These are phyloP conservation scores for Hemithea aestivaria DNA, from an alignment of 2,888 invertebrate species.

Conservation along the genomic window DNA sequence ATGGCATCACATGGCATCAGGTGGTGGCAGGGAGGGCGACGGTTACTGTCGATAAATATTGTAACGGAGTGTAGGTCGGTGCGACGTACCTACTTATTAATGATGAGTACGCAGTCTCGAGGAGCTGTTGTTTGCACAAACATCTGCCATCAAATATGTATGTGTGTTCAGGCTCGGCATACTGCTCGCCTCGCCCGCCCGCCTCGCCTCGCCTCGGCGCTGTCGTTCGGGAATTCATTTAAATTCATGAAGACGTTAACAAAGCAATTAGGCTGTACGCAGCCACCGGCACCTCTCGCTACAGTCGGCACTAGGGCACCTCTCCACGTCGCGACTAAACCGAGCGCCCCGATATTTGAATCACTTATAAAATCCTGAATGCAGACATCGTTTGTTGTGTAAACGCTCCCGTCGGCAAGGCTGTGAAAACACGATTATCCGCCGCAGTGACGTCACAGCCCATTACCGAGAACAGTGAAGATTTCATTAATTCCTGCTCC, in stretches of 20 bases:
- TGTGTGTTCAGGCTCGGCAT: background rate
- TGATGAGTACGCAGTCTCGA: background rate
- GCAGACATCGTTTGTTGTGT: too few species aligned
- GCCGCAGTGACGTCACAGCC: too few species aligned
- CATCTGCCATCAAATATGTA: slow-evolving; percentile 32
- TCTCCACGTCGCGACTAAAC: too few species aligned
- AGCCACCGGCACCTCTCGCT: slow-evolving; percentile 2
- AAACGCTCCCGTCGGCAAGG: too few species aligned
- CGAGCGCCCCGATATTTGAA: too few species aligned
- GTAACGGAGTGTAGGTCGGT: background rate
- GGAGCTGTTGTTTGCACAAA: slow-evolving; percentile 1
- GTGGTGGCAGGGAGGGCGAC: too few species aligned
- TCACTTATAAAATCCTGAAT: too few species aligned
- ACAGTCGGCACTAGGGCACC: too few species aligned
- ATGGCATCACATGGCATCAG: too few species aligned
- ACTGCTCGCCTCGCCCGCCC: slow-evolving; percentile 3
- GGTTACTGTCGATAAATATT: background rate
- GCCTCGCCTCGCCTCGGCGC: slow-evolving; percentile 8
- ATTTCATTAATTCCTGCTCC: too few species aligned
- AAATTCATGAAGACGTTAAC: slow-evolving; percentile 57
- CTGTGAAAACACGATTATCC: too few species aligned
- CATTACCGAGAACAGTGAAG: too few species aligned
- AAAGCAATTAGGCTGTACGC: slow-evolving; percentile 39
- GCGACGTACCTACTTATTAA: slow-evolving; percentile 5
- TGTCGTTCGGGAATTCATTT: slow-evolving; percentile 38